Evolutionary conservation across 2,797 vertebrate genomes (phyloP).

Genomic region (Rallus crepitans): DNA sequence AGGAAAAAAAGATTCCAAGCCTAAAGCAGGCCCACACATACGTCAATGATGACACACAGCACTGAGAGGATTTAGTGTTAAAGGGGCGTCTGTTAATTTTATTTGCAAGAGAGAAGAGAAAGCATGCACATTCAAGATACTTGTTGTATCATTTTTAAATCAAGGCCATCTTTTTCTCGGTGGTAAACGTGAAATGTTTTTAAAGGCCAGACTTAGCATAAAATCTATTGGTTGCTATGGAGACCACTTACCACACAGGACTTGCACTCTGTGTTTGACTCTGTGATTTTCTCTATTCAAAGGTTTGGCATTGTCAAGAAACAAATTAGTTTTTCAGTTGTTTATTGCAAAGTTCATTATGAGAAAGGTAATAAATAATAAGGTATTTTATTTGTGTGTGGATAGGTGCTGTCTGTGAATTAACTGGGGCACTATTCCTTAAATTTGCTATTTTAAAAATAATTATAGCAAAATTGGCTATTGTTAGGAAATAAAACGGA

Average conservation of each 20-base stretch:
- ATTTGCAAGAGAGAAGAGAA: slow-evolving; percentile 76
- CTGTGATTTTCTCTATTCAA: slow-evolving; percentile 85
- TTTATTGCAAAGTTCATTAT: slow-evolving; percentile 83
- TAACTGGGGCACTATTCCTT: slow-evolving; percentile 57
- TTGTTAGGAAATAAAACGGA: slow-evolving; percentile 80
- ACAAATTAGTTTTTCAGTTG: slow-evolving; percentile 83
- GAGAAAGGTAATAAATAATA: slow-evolving; percentile 76
- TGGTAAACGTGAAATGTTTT: slow-evolving; percentile 89
- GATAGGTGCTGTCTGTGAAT: slow-evolving; percentile 57
- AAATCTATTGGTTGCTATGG: slow-evolving; percentile 89
- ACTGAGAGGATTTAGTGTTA: slow-evolving; percentile 52
- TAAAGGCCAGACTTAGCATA: slow-evolving; percentile 89
- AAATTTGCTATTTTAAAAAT: slow-evolving; percentile 71
- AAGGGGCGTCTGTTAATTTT: slow-evolving; percentile 79
- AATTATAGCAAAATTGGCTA: slow-evolving; percentile 79
- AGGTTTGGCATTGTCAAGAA: slow-evolving; percentile 85
- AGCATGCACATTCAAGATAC: slow-evolving; percentile 76
- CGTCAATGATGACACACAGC: slow-evolving; percentile 65
- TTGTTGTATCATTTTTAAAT: slow-evolving; percentile 87
- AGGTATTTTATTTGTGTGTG: slow-evolving; percentile 44
- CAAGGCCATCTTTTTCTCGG: slow-evolving; percentile 86
- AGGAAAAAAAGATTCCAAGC: background rate
- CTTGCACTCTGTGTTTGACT: slow-evolving; percentile 81
- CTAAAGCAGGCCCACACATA: slow-evolving; percentile 33
- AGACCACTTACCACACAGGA: slow-evolving; percentile 87